Base-by-base conservation (phyloP, 2,113 vertebrate genomes). In the Uria lomvia region DNA sequence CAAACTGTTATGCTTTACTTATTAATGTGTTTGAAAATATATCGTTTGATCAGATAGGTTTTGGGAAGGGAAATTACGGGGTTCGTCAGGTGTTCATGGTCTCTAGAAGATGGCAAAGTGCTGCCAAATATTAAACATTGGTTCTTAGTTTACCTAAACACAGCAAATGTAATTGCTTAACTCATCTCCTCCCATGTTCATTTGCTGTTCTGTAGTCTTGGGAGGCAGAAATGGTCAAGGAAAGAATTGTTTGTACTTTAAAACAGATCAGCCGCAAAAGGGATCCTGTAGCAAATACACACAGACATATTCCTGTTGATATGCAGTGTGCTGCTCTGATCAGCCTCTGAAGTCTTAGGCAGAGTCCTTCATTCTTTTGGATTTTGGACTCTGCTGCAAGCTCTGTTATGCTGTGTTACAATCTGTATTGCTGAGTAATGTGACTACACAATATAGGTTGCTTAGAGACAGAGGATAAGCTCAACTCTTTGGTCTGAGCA, bases 11-110 rank as follows among this genome's bases (percentile, higher is more conserved):
- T 3, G 16, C 30, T 86, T 88, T 79, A 79, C 2, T 19, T 62
- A 5, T 3, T 18, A 42, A 0, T 70, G 7, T 68, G 2, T 36
- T 70, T 95, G 58, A 73, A 76, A 86, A 42, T 36, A 12, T 0
- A 32, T 24, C 0, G 7, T 82, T 73, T 68, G 40, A 38, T 84
- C 4, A 2, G 18, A n/a, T 52, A 40, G 17, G 2, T 75, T 91
- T 92, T 38, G 22, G 17, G 52, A 75, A 74, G 40, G 24, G 32
- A 80, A 59, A 12, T 68, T 81, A 27, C 0, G 1, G 34, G 8
- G 8, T 50, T 55, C 1, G 1, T 82, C 30, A 50, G 13, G 10
- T 86, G 9, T 50, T 88, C 11, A 4, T 19, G 23, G 3, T 47
- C 5, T 77, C 27, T 65, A 52, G 12, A 66, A 65, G 32, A 20